Evolutionary conservation across 2,888 invertebrate genomes (phyloP).

Genomic region (Cordilura impudica): DNA sequence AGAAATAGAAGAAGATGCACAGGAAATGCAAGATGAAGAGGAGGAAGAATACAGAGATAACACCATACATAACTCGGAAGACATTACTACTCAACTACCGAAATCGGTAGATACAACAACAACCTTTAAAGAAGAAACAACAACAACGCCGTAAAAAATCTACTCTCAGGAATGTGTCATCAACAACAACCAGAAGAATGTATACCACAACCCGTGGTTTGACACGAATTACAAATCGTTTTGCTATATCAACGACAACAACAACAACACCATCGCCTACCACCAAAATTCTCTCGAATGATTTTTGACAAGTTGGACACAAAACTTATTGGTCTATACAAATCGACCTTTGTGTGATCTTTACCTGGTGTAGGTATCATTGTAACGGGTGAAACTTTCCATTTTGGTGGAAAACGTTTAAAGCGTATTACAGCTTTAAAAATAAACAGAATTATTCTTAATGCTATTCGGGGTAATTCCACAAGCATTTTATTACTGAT

Average conservation of each 20-base stretch:
- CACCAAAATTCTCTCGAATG: no score
- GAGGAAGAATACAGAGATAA: neutral
- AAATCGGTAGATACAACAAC: constrained; percentile 11
- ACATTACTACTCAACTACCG: constrained; percentile 19
- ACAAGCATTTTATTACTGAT: no score
- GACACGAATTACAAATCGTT: constrained; percentile 39
- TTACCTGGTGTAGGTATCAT: no score
- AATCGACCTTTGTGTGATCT: no score
- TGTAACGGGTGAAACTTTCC: no score
- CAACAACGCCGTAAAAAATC: constrained; percentile 33
- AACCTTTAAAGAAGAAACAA: constrained; percentile 19
- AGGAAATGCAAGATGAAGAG: no score
- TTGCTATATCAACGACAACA: constrained; percentile 24
- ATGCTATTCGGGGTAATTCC: no score
- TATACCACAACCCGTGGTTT: constrained; percentile 39
- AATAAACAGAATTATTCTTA: no score
- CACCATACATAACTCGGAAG: neutral
- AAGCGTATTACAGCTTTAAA: no score
- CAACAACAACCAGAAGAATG: constrained; percentile 44
- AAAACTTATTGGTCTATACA: no score
- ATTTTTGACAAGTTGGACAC: no score
- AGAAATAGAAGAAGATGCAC: neutral
- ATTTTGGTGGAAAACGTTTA: no score
- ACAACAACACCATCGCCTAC: constrained; percentile 20
- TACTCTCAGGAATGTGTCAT: constrained; percentile 5